Evolutionary conservation across 2,888 invertebrate genomes (phyloP).

Genomic region (Hypolimnas misippus): DNA sequence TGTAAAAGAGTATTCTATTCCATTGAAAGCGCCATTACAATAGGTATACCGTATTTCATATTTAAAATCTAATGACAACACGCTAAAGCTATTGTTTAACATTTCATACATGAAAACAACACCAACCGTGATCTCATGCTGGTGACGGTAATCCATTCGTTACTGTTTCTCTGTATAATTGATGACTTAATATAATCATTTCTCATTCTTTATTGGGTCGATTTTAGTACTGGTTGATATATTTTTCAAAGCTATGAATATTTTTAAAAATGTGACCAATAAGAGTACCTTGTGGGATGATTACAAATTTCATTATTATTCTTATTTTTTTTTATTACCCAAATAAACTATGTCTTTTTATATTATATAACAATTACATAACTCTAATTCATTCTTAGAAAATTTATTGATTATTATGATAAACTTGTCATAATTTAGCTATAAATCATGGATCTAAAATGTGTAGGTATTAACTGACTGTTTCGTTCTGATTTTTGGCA

Average conservation of each 20-base stretch:
- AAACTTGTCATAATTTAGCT: no score
- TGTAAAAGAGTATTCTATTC: no score
- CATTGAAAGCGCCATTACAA: no score
- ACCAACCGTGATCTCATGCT: conserved; percentile 25
- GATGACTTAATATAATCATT: conserved; percentile 6
- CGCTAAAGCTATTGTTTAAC: conserved; percentile 24
- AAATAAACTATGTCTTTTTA: no score
- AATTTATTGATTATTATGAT: no score
- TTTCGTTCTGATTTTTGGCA: no score
- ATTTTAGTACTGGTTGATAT: neutral
- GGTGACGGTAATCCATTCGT: conserved; percentile 16
- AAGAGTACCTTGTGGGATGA: neutral
- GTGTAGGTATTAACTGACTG: no score
- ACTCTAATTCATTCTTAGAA: no score
- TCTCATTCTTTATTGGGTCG: neutral
- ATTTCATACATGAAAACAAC: conserved; percentile 19
- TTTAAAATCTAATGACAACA: conserved; percentile 10
- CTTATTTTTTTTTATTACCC: no score
- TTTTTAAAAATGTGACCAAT: neutral
- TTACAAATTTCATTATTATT: neutral
- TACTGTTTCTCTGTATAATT: conserved; percentile 12
- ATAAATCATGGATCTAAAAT: no score
- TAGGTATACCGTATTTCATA: no score
- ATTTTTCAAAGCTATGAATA: neutral
- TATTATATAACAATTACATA: no score